phyloP scores from a whole-genome alignment of 2,113 vertebrate genomes.

The Variabilichromis moorii region DNA sequence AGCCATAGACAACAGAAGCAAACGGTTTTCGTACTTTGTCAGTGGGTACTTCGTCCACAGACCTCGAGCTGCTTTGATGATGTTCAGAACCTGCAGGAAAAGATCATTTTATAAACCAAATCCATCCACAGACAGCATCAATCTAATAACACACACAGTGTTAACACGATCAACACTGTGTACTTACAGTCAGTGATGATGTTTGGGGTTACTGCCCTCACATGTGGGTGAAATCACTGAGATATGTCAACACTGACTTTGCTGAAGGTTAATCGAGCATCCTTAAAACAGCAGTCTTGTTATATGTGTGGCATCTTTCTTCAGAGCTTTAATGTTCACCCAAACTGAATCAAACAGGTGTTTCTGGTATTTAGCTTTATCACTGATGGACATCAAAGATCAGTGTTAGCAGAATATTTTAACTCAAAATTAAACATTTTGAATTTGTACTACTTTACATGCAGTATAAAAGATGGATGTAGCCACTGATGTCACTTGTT shows the following conservation, averaged over 20 bases:
- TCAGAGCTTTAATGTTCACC: accelerated
- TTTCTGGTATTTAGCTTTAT: not conserved
- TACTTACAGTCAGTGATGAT: not conserved
- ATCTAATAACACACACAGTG: not conserved
- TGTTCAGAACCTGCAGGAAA: not conserved
- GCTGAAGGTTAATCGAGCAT: not conserved
- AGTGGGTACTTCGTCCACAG: accelerated
- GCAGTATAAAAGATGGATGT: not conserved
- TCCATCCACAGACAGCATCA: not conserved
- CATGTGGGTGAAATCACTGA: not conserved
- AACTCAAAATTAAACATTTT: not conserved
- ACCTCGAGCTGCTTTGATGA: not conserved
- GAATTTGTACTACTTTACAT: not conserved
- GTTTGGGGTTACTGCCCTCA: not conserved
- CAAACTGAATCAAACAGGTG: not conserved
- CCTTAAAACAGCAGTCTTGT: not conserved
- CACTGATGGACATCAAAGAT: not conserved
- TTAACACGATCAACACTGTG: not conserved
- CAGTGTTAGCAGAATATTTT: not conserved
- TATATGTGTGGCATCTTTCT: not conserved
- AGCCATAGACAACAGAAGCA: not conserved
- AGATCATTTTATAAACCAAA: not conserved
- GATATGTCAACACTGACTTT: accelerated
- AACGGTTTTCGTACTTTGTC: accelerated
- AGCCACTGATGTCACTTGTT: not conserved